Percentiles rank a stretch among this genome's conserved stretches.
Evolutionary conservation across 23 tunicate genomes (phyloP).

Genomic region (Aplidium turbinatum): DNA sequence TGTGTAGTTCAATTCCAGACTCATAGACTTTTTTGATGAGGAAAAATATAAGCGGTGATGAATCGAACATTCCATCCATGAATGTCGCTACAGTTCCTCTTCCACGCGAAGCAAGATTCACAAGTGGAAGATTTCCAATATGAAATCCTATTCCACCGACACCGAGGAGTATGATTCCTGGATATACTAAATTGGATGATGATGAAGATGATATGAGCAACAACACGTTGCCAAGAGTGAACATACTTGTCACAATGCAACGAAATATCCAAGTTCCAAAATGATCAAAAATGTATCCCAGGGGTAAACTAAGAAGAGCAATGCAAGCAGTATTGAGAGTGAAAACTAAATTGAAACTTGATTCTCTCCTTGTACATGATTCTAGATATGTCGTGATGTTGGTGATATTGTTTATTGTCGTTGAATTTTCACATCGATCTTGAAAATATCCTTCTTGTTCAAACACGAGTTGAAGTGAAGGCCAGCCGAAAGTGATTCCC

Average conservation of each 20-base stretch:
- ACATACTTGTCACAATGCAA: slow-evolving; percentile 15
- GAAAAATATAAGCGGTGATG: slow-evolving; percentile 22
- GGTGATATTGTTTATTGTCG: too few species aligned
- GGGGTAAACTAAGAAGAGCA: slow-evolving; percentile 14
- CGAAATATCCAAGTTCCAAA: too few species aligned
- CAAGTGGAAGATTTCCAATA: slow-evolving; percentile 36
- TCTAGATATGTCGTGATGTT: too few species aligned
- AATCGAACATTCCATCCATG: slow-evolving; percentile 30
- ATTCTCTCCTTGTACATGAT: too few species aligned
- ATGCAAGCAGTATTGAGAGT: slow-evolving; percentile 12
- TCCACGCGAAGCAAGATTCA: slow-evolving; percentile 25
- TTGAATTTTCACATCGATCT: slow-evolving; percentile 3
- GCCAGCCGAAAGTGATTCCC: slow-evolving; percentile 61
- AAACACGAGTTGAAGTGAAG: slow-evolving; percentile 43
- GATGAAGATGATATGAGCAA: slow-evolving; percentile 32
- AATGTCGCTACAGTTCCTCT: slow-evolving; percentile 20
- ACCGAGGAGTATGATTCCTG: slow-evolving; percentile 28
- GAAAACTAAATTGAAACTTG: slow-evolving; percentile 29
- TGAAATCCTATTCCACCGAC: slow-evolving; percentile 28
- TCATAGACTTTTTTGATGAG: slow-evolving; percentile 27
- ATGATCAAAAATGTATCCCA: slow-evolving; percentile 53
- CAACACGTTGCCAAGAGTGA: slow-evolving; percentile 29
- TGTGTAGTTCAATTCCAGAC: not conserved
- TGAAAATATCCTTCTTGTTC: slow-evolving; percentile 62
- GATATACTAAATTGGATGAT: slow-evolving; percentile 44